Conservation (phyloP, 2,113 vertebrate species). For the Mormyrus iriodes region DNA sequence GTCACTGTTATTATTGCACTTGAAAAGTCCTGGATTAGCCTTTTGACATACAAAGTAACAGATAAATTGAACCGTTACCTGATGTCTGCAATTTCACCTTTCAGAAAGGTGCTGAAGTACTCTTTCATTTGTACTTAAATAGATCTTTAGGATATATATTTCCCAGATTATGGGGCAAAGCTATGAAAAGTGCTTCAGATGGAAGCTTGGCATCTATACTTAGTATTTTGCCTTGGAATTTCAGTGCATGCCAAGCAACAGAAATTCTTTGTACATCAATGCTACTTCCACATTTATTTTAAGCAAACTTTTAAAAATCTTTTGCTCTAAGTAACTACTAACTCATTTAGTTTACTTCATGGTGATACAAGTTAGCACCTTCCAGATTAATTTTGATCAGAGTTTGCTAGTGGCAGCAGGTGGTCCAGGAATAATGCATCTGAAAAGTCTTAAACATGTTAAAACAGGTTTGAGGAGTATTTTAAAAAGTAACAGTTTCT, state of each 20-base stretch:
- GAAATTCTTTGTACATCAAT: background rate
- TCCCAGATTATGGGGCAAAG: background rate
- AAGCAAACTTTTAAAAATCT: background rate
- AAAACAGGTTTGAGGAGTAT: background rate
- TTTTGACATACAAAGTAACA: background rate
- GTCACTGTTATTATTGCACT: background rate
- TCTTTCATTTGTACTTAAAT: background rate
- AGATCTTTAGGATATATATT: background rate
- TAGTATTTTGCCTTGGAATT: background rate
- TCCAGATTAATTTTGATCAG: background rate
- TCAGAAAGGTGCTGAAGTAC: background rate
- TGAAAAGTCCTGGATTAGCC: background rate
- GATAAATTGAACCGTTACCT: background rate
- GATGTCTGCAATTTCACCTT: background rate
- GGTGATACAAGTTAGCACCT: background rate
- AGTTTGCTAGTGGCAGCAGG: background rate
- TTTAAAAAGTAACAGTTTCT: background rate
- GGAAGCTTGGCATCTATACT: background rate
- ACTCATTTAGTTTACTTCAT: background rate
- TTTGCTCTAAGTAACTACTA: background rate
- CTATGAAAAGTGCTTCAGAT: background rate
- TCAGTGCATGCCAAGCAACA: background rate
- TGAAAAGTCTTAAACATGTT: background rate
- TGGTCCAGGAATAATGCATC: background rate
- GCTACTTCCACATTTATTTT: background rate